These are phyloP conservation scores for Stercorarius parasiticus DNA, from an alignment of 2,113 vertebrate genomes.

Conservation along the genomic window DNA sequence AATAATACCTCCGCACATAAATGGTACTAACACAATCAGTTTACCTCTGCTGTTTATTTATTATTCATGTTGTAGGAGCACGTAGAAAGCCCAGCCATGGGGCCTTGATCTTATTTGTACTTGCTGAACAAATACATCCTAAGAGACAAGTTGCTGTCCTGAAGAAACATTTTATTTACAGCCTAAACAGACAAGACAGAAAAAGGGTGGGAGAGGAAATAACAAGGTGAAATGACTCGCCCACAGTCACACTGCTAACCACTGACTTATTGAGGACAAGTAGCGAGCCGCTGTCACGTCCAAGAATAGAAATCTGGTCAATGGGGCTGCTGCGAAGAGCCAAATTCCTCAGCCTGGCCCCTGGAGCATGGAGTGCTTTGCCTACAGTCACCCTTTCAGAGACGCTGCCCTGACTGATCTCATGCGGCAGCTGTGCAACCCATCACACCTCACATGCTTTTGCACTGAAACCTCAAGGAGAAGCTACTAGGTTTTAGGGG, in stretches of 20 bases:
- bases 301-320: not conserved
- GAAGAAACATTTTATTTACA: conserved; percentile 28
- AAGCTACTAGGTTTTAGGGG: not conserved
- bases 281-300: not conserved
- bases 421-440: not conserved
- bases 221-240: not conserved
- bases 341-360: not conserved
- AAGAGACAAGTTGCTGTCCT: conserved; percentile 34
- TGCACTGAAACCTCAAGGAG: not conserved
- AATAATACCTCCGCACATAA: not conserved
- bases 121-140: conserved; percentile 48
- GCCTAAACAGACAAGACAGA: conserved; percentile 5
- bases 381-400: not conserved
- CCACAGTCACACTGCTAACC: not conserved
- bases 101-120: conserved; percentile 56
- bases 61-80: conserved; percentile 51
- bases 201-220: not conserved
- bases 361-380: not conserved
- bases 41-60: conserved; percentile 48
- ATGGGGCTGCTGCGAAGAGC: not conserved
- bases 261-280: not conserved
- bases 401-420: not conserved
- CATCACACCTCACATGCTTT: not conserved
- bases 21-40: conserved; percentile 4
- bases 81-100: not conserved